Evolutionary conservation across 2,797 vertebrate species (phyloP).

Genomic region (Synanceia verrucosa): DNA sequence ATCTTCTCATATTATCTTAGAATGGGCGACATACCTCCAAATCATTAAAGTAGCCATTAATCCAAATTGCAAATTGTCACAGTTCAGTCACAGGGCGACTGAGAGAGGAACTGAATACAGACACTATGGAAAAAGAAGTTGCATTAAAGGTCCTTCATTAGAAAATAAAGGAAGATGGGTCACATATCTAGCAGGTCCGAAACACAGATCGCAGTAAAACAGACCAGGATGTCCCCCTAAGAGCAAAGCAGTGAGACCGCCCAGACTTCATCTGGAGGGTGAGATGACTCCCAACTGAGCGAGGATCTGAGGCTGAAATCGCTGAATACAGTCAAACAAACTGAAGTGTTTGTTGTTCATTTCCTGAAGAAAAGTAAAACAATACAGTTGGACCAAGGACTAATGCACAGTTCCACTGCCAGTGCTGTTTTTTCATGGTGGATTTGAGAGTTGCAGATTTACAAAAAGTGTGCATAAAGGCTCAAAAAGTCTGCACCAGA

Average conservation of each 20-base stretch:
- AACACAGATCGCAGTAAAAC: background rate
- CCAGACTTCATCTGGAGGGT: no score
- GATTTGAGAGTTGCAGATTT: no score
- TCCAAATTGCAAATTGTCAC: slow-evolving; percentile 17
- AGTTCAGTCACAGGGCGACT: slow-evolving; percentile 1
- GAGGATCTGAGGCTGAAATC: no score
- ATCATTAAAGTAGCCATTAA: slow-evolving; percentile 11
- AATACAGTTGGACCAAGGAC: no score
- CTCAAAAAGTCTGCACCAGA: no score
- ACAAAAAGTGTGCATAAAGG: no score
- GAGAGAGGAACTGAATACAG: background rate
- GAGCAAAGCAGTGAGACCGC: background rate
- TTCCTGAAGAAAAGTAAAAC: no score
- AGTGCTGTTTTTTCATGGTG: no score
- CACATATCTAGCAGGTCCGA: background rate
- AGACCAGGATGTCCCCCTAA: background rate
- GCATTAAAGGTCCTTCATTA: slow-evolving; percentile 6
- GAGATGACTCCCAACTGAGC: no score
- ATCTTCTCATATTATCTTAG: background rate
- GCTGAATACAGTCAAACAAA: no score
- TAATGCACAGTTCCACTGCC: no score
- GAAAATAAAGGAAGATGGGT: background rate
- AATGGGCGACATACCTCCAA: background rate
- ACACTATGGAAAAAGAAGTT: background rate
- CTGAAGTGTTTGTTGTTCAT: no score